These are phyloP conservation scores for Lineus longissimus DNA, from an alignment of 1,140 invertebrate genomes.

Conservation along the genomic window DNA sequence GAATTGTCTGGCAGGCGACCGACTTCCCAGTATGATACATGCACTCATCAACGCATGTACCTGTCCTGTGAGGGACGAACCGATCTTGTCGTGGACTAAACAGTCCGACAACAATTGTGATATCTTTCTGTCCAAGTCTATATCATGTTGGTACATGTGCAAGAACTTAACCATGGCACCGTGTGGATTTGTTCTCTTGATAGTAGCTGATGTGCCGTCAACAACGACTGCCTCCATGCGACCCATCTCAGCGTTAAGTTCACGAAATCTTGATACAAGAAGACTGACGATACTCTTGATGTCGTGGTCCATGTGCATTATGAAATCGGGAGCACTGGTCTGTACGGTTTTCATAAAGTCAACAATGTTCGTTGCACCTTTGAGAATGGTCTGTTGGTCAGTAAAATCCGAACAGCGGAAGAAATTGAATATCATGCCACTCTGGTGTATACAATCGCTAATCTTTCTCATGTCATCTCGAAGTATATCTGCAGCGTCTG, in stretches of 20 bases:
- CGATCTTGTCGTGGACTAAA: background rate
- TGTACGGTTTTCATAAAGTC: background rate
- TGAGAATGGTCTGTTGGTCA: background rate
- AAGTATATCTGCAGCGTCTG: background rate
- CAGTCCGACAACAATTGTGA: background rate
- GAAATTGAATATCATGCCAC: background rate
- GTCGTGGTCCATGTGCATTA: background rate
- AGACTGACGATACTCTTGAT: background rate
- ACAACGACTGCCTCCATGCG: too few species aligned
- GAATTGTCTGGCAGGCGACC: background rate
- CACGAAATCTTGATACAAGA: background rate
- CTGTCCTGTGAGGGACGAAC: background rate
- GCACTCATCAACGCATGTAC: background rate
- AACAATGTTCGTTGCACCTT: background rate
- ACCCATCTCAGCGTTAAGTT: background rate
- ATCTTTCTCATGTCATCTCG: background rate
- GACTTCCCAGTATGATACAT: background rate
- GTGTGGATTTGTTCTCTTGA: background rate
- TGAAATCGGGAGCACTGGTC: background rate
- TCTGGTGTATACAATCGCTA: background rate
- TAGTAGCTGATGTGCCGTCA: too few species aligned
- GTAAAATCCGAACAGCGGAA: background rate
- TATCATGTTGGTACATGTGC: background rate
- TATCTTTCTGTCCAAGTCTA: background rate
- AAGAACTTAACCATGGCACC: background rate